A percentile compares a stretch with the other conserved stretches of the same genome.
Evolutionary conservation across 2,888 invertebrate species (phyloP).

Genomic region (Mesorhabditis sp.): DNA sequence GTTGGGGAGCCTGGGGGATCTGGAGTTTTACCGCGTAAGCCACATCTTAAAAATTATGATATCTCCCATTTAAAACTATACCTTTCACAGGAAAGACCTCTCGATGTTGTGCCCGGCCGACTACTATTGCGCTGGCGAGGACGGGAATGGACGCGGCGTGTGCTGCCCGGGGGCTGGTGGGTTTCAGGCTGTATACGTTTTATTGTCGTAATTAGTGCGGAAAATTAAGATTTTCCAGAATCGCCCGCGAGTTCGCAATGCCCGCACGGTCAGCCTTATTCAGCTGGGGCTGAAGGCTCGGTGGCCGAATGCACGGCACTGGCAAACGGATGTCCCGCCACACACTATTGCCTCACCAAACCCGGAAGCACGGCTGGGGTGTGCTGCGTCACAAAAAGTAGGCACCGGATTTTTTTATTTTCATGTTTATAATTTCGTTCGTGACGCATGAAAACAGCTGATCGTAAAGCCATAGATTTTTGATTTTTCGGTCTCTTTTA

Average conservation of each 20-base stretch:
- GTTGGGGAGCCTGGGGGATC: too few species aligned
- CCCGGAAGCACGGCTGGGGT: constrained; percentile 33
- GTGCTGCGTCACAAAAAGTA: constrained; percentile 48
- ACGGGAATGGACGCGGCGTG: constrained; percentile 32
- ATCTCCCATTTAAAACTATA: not conserved
- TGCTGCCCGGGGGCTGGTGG: constrained; percentile 36
- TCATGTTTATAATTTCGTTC: constrained; percentile 9
- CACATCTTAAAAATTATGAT: not conserved
- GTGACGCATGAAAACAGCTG: too few species aligned
- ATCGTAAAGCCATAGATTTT: too few species aligned
- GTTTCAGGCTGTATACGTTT: not conserved
- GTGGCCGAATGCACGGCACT: not conserved
- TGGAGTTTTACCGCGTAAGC: too few species aligned
- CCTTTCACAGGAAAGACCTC: not conserved
- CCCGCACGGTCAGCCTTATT: constrained; percentile 1
- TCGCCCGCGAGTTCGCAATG: not conserved
- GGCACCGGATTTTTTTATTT: not conserved
- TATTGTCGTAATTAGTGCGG: not conserved
- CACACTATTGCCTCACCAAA: constrained; percentile 46
- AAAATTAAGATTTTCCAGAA: not conserved
- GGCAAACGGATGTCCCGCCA: constrained; percentile 35
- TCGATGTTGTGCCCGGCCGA: constrained; percentile 33
- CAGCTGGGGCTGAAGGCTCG: not conserved
- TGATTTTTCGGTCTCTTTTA: too few species aligned
- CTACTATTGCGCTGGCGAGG: constrained; percentile 39